Percentiles rank a stretch among this genome's conserved stretches.
phyloP scores from a whole-genome alignment of 1,140 invertebrate genomes.

The Plutomurus gul region DNA sequence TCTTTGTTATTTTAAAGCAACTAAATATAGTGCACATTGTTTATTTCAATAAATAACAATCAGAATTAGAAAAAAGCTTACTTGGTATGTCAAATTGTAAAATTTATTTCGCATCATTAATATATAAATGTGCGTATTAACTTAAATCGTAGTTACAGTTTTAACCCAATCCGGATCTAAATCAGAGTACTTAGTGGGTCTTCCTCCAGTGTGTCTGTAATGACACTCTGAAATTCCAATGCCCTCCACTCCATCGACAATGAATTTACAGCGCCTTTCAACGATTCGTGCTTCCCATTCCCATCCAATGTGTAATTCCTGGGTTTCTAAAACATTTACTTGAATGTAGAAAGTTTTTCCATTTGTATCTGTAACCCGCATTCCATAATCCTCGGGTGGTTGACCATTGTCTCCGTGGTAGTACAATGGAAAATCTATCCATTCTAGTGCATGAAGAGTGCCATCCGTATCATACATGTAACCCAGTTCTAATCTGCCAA shows the following conservation, averaged over 20 bases:
- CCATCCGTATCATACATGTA: slow-evolving; percentile 66
- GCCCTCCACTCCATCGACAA: slow-evolving; percentile 67
- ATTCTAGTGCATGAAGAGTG: slow-evolving; percentile 63
- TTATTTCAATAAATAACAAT: too few species aligned
- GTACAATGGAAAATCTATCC: slow-evolving; percentile 67
- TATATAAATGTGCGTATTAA: too few species aligned
- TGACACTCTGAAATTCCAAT: slow-evolving; percentile 73
- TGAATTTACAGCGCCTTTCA: slow-evolving; percentile 67
- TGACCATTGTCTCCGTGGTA: slow-evolving; percentile 69
- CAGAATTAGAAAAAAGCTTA: too few species aligned
- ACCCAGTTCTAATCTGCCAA: slow-evolving; percentile 67
- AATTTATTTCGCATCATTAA: too few species aligned
- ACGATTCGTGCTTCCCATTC: slow-evolving; percentile 71
- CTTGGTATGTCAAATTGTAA: too few species aligned
- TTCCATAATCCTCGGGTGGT: slow-evolving; percentile 66
- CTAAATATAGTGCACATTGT: too few species aligned
- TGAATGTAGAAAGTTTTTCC: slow-evolving; percentile 60
- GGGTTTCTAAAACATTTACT: slow-evolving; percentile 65
- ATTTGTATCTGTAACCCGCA: slow-evolving; percentile 66
- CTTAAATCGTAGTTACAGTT: slow-evolving; percentile 39
- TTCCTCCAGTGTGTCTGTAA: slow-evolving; percentile 64
- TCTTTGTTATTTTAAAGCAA: too few species aligned
- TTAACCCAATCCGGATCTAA: slow-evolving; percentile 63
- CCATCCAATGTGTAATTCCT: slow-evolving; percentile 68
- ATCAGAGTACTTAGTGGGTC: slow-evolving; percentile 56